These are phyloP conservation scores for Parnassius orleans DNA, from an alignment of 2,888 invertebrate genomes.

Conservation along the genomic window DNA sequence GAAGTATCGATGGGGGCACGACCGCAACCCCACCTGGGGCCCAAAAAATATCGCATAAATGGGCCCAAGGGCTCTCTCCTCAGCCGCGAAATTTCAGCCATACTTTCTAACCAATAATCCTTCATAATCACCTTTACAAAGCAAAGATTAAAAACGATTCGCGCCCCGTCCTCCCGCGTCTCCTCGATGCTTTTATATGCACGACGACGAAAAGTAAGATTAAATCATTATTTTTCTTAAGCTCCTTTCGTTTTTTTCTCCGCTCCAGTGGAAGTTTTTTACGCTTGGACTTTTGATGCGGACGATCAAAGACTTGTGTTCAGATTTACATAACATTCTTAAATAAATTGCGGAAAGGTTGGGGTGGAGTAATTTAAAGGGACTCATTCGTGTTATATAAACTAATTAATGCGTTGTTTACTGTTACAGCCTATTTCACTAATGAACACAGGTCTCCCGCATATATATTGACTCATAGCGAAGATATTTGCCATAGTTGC, in stretches of 20 bases:
- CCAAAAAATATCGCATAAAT: conserved; percentile 76
- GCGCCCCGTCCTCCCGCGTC: conserved; percentile 56
- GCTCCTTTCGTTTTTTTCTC: conserved; percentile 74
- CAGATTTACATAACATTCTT: conserved; percentile 81
- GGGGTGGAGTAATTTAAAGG: conserved; percentile 56
- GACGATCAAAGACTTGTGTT: conserved; percentile 81
- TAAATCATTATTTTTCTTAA: conserved; percentile 82
- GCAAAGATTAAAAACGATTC: conserved; percentile 83
- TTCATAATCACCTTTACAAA: conserved; percentile 83
- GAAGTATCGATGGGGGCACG: conserved; percentile 58
- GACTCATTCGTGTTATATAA: conserved; percentile 54
- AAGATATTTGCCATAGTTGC: no score
- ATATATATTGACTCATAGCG: no score
- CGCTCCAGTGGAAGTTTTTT: conserved; percentile 72
- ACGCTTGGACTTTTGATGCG: conserved; percentile 76
- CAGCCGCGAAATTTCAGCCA: conserved; percentile 76
- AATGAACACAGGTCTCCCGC: no score
- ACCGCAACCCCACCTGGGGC: conserved; percentile 71
- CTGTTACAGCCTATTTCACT: no score
- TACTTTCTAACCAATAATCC: conserved; percentile 82
- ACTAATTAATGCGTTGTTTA: conserved; percentile 57
- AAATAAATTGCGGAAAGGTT: conserved; percentile 74
- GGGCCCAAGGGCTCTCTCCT: conserved; percentile 64
- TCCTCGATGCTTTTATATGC: conserved; percentile 65
- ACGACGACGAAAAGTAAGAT: conserved; percentile 79